Evolutionary conservation across 2,113 vertebrate genomes (phyloP).

Genomic region (Sapajus apella): DNA sequence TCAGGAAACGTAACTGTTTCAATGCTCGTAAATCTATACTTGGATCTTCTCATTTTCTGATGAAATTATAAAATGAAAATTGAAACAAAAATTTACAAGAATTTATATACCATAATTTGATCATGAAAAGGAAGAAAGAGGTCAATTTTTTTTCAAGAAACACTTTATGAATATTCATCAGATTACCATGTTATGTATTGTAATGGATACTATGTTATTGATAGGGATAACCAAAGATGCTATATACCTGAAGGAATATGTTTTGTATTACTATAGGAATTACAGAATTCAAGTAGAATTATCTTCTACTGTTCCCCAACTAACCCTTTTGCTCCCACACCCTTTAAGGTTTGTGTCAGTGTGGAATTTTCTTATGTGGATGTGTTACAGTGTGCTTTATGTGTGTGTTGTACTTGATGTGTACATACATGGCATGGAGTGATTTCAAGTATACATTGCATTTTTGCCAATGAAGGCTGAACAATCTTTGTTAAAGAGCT

Average conservation of each 20-base stretch:
- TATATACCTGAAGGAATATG: constrained; percentile 72
- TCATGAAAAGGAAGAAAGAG: constrained; percentile 54
- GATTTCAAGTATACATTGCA: constrained; percentile 37
- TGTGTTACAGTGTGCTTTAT: constrained; percentile 67
- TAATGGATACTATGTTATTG: neutral
- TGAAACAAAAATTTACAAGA: neutral
- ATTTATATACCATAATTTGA: constrained; percentile 13
- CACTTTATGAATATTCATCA: constrained; percentile 67
- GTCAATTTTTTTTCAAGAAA: constrained; percentile 39
- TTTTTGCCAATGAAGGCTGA: constrained; percentile 17
- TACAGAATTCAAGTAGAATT: constrained; percentile 93
- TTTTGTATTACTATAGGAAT: constrained; percentile 94
- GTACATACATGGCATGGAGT: constrained; percentile 63
- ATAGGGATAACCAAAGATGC: constrained; percentile 54
- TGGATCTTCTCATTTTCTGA: neutral
- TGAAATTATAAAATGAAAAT: constrained; percentile 35
- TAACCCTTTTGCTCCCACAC: constrained; percentile 98
- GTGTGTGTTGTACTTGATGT: neutral
- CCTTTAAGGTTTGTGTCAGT: constrained; percentile 96
- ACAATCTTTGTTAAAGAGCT: neutral
- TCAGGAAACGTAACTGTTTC: neutral
- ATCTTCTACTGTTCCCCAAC: constrained; percentile 94
- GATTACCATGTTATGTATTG: constrained; percentile 4
- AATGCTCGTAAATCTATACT: neutral
- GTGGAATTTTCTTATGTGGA: constrained; percentile 45